Conservation (phyloP, 2,113 vertebrate species). For the Syngnathus typhle region DNA sequence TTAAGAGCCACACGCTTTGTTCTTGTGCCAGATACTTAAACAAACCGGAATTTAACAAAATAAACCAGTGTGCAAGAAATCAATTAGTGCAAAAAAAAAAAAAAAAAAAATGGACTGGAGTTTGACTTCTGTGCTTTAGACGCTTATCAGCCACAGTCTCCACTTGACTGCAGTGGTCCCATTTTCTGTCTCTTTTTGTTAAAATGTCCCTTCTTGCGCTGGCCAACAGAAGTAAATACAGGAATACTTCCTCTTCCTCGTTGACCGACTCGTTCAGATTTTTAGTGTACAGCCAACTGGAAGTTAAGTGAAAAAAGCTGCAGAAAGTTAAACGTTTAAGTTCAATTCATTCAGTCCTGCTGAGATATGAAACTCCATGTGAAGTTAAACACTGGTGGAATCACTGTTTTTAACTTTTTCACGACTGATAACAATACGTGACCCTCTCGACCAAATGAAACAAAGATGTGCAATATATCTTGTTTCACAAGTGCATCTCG, state of each 20-base stretch:
- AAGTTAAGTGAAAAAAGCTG: neutral
- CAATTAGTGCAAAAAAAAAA: neutral
- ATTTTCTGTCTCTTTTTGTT: neutral
- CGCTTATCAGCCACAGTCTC: neutral
- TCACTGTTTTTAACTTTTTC: constrained; percentile 4
- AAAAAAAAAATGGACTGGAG: neutral
- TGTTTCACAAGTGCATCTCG: neutral
- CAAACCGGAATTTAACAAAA: constrained; percentile 1
- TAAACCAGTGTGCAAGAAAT: neutral
- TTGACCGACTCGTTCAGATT: neutral
- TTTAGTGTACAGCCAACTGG: neutral
- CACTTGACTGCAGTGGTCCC: neutral
- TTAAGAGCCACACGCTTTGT: constrained; percentile 11
- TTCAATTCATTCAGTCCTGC: constrained; percentile 16
- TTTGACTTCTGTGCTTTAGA: neutral
- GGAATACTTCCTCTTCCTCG: neutral
- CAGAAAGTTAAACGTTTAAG: constrained; percentile 13
- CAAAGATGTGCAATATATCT: neutral
- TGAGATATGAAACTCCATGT: constrained; percentile 8
- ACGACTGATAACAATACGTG: constrained; percentile 9
- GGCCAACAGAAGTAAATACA: neutral
- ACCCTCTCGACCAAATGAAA: constrained; percentile 7
- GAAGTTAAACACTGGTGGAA: neutral
- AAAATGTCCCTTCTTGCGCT: neutral
- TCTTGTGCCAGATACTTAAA: constrained; percentile 3